Evolutionary conservation across 2,113 vertebrate genomes (phyloP).

Genomic region (Bostrychus sinensis): DNA sequence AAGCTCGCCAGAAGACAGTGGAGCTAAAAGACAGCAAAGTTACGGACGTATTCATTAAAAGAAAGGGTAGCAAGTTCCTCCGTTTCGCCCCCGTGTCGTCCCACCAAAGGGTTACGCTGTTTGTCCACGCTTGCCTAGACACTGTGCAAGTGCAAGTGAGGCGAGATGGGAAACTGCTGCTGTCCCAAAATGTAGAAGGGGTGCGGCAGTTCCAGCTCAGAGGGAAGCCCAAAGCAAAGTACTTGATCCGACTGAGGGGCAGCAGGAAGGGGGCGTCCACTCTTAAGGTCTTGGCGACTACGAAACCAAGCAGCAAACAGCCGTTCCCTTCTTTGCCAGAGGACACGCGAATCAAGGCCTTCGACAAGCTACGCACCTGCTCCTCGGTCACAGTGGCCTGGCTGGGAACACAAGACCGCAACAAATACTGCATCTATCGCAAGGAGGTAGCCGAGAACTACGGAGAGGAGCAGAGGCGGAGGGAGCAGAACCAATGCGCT

Average conservation of each 20-base stretch:
- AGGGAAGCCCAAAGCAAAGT: constrained; percentile 95
- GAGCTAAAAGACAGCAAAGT: constrained; percentile 95
- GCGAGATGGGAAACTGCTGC: constrained; percentile 90
- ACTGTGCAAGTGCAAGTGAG: constrained; percentile 90
- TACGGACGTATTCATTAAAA: constrained; percentile 90
- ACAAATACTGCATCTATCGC: constrained; percentile 96
- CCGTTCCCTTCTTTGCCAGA: constrained; percentile 93
- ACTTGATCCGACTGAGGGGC: constrained; percentile 90
- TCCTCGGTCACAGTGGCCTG: constrained; percentile 93
- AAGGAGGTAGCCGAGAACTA: constrained; percentile 89
- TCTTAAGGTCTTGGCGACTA: constrained; percentile 90
- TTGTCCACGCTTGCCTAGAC: constrained; percentile 90
- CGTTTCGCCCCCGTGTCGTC: constrained; percentile 94
- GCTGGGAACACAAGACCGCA: constrained; percentile 96
- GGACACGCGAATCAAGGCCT: constrained; percentile 94
- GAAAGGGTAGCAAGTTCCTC: constrained; percentile 90
- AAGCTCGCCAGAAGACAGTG: constrained; percentile 89
- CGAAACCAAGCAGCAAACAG: constrained; percentile 89
- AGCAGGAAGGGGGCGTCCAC: constrained; percentile 90
- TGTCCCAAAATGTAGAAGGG: constrained; percentile 91
- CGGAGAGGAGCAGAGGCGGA: constrained; percentile 86
- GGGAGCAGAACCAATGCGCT: constrained; percentile 93
- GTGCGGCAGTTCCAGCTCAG: constrained; percentile 92
- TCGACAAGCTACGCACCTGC: constrained; percentile 96
- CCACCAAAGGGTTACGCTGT: constrained; percentile 92